Evolutionary conservation across 2,113 vertebrate species (phyloP).

Genomic region (Muscicapa adusta): DNA sequence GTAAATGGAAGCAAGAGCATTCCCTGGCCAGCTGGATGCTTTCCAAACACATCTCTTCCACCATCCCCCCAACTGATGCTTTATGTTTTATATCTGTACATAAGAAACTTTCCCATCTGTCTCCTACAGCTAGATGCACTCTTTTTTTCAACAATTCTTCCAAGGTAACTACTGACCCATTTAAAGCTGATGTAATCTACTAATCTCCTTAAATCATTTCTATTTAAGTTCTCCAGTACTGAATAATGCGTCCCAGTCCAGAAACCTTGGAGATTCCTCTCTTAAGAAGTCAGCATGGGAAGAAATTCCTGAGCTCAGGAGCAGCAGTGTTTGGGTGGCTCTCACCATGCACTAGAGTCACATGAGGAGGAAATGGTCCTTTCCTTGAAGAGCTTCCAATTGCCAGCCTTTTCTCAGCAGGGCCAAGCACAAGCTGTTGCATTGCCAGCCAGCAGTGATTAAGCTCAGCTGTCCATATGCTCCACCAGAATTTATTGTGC

Average conservation of each 20-base stretch:
- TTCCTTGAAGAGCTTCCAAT: conserved; percentile 43
- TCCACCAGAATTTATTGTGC: conserved; percentile 28
- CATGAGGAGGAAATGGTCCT: background rate
- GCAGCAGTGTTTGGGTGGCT: background rate
- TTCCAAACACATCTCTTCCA: background rate
- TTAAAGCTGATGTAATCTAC: conserved; percentile 13
- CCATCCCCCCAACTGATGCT: background rate
- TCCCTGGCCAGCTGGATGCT: background rate
- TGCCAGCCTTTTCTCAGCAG: conserved; percentile 44
- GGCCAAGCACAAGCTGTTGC: conserved; percentile 50
- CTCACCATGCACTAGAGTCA: rapidly evolving
- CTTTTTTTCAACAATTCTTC: background rate
- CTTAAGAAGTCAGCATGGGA: background rate
- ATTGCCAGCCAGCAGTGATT: background rate
- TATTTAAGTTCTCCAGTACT: background rate
- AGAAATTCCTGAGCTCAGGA: background rate
- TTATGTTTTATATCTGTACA: background rate
- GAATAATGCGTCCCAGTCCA: rapidly evolving
- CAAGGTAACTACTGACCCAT: conserved; percentile 14
- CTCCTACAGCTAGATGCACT: background rate
- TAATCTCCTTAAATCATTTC: background rate
- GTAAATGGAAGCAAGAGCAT: background rate
- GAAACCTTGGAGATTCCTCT: background rate
- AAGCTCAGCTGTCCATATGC: conserved; percentile 53
- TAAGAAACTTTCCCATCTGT: conserved; percentile 30